These are phyloP conservation scores for Scaptomyza tumidula DNA, from an alignment of 2,888 invertebrate genomes.

Conservation along the genomic window DNA sequence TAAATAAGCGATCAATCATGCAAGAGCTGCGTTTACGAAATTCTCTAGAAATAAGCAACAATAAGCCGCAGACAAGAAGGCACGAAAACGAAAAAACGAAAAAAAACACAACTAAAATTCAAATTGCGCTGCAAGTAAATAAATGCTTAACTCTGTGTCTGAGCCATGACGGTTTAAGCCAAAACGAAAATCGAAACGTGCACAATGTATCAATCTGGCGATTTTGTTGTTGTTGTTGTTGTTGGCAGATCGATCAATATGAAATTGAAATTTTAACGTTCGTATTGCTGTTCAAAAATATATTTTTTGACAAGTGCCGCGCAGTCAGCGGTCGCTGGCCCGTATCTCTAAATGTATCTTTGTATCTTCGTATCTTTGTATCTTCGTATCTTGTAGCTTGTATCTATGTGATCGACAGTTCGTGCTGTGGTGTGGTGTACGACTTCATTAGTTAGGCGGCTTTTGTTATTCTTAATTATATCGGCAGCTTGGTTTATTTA, in stretches of 20 bases:
- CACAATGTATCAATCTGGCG: conserved; percentile 82
- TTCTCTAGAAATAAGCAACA: conserved; percentile 75
- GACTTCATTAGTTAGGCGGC: conserved; percentile 71
- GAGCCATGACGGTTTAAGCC: conserved; percentile 56
- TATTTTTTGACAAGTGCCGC: conserved; percentile 82
- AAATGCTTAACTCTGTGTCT: conserved; percentile 15
- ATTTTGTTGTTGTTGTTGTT: conserved; percentile 53
- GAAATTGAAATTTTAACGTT: conserved; percentile 79
- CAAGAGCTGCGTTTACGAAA: conserved; percentile 65
- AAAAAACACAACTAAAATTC: conserved; percentile 60
- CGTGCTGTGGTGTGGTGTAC: conserved; percentile 51
- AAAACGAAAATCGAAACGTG: conserved; percentile 72
- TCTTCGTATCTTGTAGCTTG: conserved; percentile 1
- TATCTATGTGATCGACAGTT: conserved; percentile 61
- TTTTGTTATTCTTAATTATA: conserved; percentile 80
- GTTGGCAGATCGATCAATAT: conserved; percentile 82
- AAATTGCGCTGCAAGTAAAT: conserved; percentile 79
- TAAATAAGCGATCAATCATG: conserved; percentile 83
- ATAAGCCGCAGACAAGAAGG: conserved; percentile 60
- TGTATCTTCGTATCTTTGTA: conserved; percentile 14
- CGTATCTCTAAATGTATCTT: background rate
- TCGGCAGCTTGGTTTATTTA: conserved; percentile 61
- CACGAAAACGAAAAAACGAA: conserved; percentile 40
- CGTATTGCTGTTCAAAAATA: no score
- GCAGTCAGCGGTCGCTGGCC: conserved; percentile 70